Conservation (phyloP, 2,888 invertebrate genomes). For the Archaeoteleia sp. region DNA sequence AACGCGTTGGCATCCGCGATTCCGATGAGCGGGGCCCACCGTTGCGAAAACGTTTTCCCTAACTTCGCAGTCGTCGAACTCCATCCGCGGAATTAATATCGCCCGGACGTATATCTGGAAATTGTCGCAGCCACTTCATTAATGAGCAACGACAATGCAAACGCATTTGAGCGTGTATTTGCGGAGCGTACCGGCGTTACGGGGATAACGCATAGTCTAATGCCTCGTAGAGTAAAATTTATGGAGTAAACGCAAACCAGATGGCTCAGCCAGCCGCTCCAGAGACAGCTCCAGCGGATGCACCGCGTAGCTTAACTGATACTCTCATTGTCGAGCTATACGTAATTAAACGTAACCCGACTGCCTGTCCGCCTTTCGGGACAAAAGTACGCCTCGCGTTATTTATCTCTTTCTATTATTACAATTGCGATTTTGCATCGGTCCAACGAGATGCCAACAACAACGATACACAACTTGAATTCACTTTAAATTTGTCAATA, state of each 20-base stretch:
- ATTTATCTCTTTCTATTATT: slow-evolving; percentile 30
- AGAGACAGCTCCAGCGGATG: slow-evolving; percentile 48
- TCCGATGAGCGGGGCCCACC: slow-evolving; percentile 1
- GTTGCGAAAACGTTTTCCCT: slow-evolving; percentile 2
- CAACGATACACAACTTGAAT: too few species aligned
- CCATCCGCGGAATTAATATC: slow-evolving; percentile 25
- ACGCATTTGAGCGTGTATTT: slow-evolving; percentile 23
- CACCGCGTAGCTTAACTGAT: slow-evolving; percentile 51
- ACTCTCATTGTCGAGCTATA: slow-evolving; percentile 52
- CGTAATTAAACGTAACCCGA: slow-evolving; percentile 49
- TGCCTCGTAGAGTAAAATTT: slow-evolving; percentile 55
- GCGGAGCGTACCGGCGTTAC: slow-evolving; percentile 17
- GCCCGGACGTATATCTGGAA: slow-evolving; percentile 42
- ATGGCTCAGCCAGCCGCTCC: slow-evolving; percentile 52
- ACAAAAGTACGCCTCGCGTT: slow-evolving; percentile 29
- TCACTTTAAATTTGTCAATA: too few species aligned
- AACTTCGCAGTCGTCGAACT: slow-evolving; percentile 18
- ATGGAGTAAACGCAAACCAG: slow-evolving; percentile 56
- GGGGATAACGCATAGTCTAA: slow-evolving; percentile 50
- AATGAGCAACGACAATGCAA: slow-evolving; percentile 52
- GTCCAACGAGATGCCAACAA: too few species aligned
- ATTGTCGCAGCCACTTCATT: slow-evolving; percentile 53
- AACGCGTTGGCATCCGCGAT: too few species aligned
- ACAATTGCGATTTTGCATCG: slow-evolving; percentile 16
- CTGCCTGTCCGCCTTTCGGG: slow-evolving; percentile 20